Conservation (phyloP, 2,888 invertebrate genomes). For the Cosmopolites sordidus region DNA sequence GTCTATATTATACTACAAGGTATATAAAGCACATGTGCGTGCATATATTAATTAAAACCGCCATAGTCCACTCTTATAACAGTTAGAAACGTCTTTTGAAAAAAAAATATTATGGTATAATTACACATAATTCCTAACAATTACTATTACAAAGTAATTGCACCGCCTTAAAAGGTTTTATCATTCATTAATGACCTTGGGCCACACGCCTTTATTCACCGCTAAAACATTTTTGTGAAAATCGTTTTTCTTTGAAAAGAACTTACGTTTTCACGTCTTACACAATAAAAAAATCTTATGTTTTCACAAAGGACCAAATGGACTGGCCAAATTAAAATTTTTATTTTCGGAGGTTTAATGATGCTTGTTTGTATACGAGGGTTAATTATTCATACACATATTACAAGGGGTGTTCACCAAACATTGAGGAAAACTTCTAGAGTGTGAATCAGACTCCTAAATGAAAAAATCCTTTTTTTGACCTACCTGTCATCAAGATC, state of each 20-base stretch:
- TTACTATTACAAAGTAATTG: slow-evolving; percentile 1
- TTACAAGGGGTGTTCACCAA: no score
- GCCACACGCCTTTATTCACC: neutral
- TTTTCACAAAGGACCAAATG: no score
- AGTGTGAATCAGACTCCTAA: no score
- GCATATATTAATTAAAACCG: neutral
- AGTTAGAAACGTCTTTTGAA: neutral
- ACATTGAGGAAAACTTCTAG: no score
- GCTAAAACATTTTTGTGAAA: neutral
- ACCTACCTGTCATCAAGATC: no score
- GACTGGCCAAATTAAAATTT: no score
- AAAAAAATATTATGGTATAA: neutral
- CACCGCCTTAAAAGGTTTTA: slow-evolving; percentile 1
- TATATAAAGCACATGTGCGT: neutral
- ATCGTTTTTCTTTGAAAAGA: neutral
- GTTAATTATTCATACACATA: no score
- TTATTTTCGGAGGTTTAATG: no score
- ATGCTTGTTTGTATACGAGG: no score
- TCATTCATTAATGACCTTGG: slow-evolving; percentile 4
- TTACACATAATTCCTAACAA: neutral
- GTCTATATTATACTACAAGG: no score
- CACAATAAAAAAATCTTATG: no score
- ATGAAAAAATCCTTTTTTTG: no score
- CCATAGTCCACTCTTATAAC: neutral
- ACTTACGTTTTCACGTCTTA: neutral